Evolutionary conservation across 2,888 invertebrate species (phyloP), one percentile per base, ranked within the genome.

Genomic region (Linnaemya vulpina): DNA sequence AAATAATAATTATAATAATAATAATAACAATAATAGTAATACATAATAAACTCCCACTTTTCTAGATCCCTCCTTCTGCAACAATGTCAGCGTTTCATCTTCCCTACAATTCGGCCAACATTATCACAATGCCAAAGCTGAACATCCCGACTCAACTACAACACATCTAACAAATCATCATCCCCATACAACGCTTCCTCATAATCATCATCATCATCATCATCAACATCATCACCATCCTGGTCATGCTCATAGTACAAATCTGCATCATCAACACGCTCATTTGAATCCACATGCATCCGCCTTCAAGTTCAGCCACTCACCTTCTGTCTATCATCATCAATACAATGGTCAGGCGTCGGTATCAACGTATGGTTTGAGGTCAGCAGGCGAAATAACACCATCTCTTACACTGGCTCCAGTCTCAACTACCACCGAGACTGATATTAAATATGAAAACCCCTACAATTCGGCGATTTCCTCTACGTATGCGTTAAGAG

Each of bases 111-210:
- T 88, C 62, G 85, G 88, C n/a, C 89, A 90, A 68, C 88, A 89
- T 76, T 90, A 89, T 71, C 89, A 90, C 63, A 91, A 89, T 77
- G 90, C 90, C 7, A 91, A 92, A 87, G 89, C 90, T 43, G 92
- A 92, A 87, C 91, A 92, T 87, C 92, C 93, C 51, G 93, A 92
- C 87, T 92, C 92, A n/a, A 92, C 92, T 17, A 92, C 92, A 62
- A 89, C 91, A 40, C 87, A 87, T 75, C 40, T 87, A 38, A 84
- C 84, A 17, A 82, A 83, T 46, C 88, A 90, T 22, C 90, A 89
- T 9, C 86, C 88, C 13, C 87, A 87, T 0, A 88, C 63, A 46
- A 75, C 73, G 10, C 84, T 46, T 62, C 63, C 84, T 73, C 82
- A 83, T 80, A 68, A 75, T 46, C 89, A 89, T 38, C 88, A 87